Conservation (phyloP, 2,888 invertebrate genomes). For the Blastobasis lacticolella region DNA sequence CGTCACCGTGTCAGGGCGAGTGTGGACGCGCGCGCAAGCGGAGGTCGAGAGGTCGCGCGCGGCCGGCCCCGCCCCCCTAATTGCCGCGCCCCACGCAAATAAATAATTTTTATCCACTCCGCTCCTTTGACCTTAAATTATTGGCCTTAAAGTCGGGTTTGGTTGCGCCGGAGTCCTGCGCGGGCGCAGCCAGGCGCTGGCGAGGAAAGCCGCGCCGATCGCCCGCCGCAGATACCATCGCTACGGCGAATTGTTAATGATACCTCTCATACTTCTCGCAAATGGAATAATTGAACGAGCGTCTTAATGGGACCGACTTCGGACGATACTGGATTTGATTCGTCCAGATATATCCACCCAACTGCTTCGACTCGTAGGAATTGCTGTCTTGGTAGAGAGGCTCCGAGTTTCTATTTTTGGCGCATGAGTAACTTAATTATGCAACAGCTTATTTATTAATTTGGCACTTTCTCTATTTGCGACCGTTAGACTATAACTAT, state of each 20-base stretch:
- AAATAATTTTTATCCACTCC: conserved; percentile 70
- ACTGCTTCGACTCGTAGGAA: too few species aligned
- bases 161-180: conserved; percentile 26
- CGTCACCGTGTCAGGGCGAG: conserved; percentile 33
- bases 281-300: conserved; percentile 36
- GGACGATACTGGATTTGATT: too few species aligned
- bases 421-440: too few species aligned
- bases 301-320: background rate
- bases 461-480: too few species aligned
- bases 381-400: too few species aligned
- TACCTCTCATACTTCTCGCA: conserved; percentile 33
- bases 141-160: conserved; percentile 54
- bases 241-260: conserved; percentile 62
- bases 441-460: too few species aligned
- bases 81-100: conserved; percentile 72
- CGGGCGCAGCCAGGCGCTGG: conserved; percentile 32
- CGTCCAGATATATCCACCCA: too few species aligned
- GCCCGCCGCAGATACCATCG: conserved; percentile 38
- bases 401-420: too few species aligned
- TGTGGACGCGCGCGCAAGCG: conserved; percentile 29
- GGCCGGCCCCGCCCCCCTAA: conserved; percentile 70
- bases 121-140: conserved; percentile 67
- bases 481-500: too few species aligned
- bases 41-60: conserved; percentile 63
- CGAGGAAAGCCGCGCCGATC: conserved; percentile 36